Evolutionary conservation across 2,888 invertebrate species (phyloP).

Genomic region (Euproctis similis): DNA sequence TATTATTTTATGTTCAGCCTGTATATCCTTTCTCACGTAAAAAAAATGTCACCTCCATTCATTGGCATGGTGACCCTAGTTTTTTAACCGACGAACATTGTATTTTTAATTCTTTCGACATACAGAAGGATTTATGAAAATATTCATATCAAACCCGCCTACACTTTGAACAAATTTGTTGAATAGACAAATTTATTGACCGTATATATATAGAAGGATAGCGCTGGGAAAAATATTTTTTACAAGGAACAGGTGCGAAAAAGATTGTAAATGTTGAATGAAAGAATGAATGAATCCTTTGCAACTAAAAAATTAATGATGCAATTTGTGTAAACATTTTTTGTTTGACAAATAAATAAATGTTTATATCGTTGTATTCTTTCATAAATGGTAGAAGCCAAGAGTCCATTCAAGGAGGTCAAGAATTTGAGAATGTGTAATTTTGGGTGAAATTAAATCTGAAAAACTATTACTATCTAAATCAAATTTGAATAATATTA

Average conservation of each 20-base stretch:
- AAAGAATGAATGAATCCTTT: constrained; percentile 23
- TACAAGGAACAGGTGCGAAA: constrained; percentile 24
- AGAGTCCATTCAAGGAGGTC: no score
- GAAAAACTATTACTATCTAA: no score
- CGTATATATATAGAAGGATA: no score
- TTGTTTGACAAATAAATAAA: constrained; percentile 51
- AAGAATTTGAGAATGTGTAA: no score
- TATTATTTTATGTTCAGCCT: constrained; percentile 5
- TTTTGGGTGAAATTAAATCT: no score
- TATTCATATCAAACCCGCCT: constrained; percentile 56
- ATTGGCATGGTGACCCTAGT: constrained; percentile 26
- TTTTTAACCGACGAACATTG: constrained; percentile 25
- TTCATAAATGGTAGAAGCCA: no score
- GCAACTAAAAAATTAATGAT: constrained; percentile 50
- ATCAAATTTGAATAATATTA: no score
- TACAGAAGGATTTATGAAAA: constrained; percentile 27
- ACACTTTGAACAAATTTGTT: constrained; percentile 60
- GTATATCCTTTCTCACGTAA: constrained; percentile 16
- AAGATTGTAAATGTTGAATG: no score
- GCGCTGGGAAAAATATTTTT: constrained; percentile 33
- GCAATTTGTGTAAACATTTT: constrained; percentile 50
- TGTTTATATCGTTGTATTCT: no score
- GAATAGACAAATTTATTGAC: constrained; percentile 65
- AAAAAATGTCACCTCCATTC: constrained; percentile 22
- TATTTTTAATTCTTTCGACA: constrained; percentile 34